Evolutionary conservation across 2,888 invertebrate genomes (phyloP), one percentile per base, ranked within the genome.

Genomic region (Stomorhina lunata): DNA sequence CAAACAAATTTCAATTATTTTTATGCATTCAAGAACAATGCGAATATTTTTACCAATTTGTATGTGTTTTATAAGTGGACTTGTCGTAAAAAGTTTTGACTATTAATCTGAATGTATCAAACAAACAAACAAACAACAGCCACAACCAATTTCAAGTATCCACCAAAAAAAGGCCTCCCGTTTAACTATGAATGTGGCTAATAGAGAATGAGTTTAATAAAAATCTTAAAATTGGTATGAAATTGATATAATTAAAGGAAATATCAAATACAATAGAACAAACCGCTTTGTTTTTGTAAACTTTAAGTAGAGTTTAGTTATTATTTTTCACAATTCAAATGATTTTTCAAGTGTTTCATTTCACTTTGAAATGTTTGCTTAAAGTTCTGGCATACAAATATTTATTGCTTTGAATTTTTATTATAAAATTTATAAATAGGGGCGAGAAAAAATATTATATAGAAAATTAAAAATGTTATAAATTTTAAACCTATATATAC

Each of bases 11-110:
- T 40, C 72, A 72, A 79, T 81, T 50, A 80, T 59, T 55, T 50
- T 50, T 29, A 72, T 25, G 65, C 50, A 50, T 27, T 22, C 9
- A 12, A 43, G 22, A 76, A 71, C 45, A 72, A 59, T 59, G 5
- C 55, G 20, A 37, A 69, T 73, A 73, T 59, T 80, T 79, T 61
- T 32, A 61, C 50, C 66, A 80, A 73, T 73, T 80, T 80, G 72
- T 68, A 73, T 80, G 72, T 73, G 72, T 73, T 72, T 65, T 20
- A 43, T 72, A 77, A 72, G 77, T 66, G 72, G 77, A 77, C 61
- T 77, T 81, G 81, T 72, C 72, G 72, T 77, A 72, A 55, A 81
- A 61, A 66, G 77, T 77, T 77, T 77, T 61, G 66, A 66, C 72
- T 72, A 66, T 68, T 81, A 73, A 78, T 57, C 55, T 9, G 76